Base-by-base conservation (phyloP, 2,797 vertebrate species). In the Lycodopsis pacificus region DNA sequence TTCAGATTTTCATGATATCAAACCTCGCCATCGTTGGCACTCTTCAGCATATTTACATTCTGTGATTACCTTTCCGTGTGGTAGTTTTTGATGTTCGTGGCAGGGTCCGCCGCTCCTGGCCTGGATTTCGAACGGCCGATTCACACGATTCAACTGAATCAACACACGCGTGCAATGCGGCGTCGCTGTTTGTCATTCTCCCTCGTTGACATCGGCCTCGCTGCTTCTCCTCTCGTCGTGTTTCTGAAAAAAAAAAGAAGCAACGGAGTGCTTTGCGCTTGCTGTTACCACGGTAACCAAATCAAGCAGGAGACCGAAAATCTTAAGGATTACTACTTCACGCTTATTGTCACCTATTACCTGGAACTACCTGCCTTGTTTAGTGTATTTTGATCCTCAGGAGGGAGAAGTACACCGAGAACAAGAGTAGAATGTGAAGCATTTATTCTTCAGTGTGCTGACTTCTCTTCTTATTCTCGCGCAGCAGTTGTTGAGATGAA, bases 381-480 rank as follows among this genome's bases (percentile, higher is more conserved):
- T 20, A 4, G 30, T 57, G 71, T 38, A n/a, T 49, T 73, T 57
- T 36, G 3, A 19, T 49, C 32, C 4, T 56, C 7, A 8, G 66
- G 44, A 61, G 27, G 13, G 12, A 14, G 5, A 19, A 20, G 5
- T 40, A 14, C 17, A 19, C 1, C 13, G 10, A 63, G 17, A 49
- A 11, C 4, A 8, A 14, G 7, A 5, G 36, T 17, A 27, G 46
- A 10, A 54, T 19, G n/a, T 17, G 3, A 22, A 19, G 32, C 17
- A 7, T 36, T 36, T 36, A n/a, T 51, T 76, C 17, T 53, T 17
- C 44, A 53, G 12, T 10, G 58, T 44, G 71, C 72, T 63, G 54
- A 30, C 49, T 51, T 73, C 13, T 69, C 17, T 22, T 63, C 49
- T 53, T 82, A 65, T 69, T 82, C 67, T 71, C 63, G 56, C 27